A percentile compares a stretch with the other conserved stretches of the same genome.
phyloP scores from a whole-genome alignment of 2,888 invertebrate genomes.

The Galerucella nymphaeae region DNA sequence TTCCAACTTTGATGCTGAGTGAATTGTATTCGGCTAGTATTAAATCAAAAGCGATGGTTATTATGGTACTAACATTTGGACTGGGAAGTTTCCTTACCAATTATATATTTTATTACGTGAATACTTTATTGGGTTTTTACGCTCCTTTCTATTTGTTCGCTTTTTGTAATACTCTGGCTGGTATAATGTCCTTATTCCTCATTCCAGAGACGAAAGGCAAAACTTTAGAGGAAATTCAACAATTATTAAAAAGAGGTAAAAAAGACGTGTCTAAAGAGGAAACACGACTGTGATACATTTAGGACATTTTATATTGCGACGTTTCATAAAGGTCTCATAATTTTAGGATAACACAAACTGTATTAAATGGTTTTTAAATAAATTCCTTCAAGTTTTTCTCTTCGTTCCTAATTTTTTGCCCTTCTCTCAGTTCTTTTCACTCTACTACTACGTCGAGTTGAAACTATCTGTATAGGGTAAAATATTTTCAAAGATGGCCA shows the following conservation, averaged over 20 bases:
- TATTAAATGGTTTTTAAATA: no score
- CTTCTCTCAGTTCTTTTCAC: no score
- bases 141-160: constrained; percentile 57
- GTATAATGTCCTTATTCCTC: constrained; percentile 52
- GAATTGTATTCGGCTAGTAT: constrained; percentile 58
- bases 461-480: no score
- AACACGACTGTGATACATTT: neutral
- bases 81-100: constrained; percentile 48
- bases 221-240: constrained; percentile 61
- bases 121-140: constrained; percentile 54
- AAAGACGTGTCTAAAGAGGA: neutral
- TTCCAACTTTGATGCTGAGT: constrained; percentile 57
- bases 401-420: no score
- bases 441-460: no score
- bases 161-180: constrained; percentile 49
- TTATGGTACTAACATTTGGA: constrained; percentile 53
- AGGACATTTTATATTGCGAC: neutral
- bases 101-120: constrained; percentile 56
- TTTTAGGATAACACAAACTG: no score
- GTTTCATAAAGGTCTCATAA: neutral
- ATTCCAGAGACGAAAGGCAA: constrained; percentile 62
- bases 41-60: constrained; percentile 54
- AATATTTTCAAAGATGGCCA: no score
- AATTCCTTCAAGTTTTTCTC: no score
- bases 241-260: constrained; percentile 40